Evolutionary conservation across 1,140 invertebrate genomes (phyloP).

Genomic region (Eumeta japonica): DNA sequence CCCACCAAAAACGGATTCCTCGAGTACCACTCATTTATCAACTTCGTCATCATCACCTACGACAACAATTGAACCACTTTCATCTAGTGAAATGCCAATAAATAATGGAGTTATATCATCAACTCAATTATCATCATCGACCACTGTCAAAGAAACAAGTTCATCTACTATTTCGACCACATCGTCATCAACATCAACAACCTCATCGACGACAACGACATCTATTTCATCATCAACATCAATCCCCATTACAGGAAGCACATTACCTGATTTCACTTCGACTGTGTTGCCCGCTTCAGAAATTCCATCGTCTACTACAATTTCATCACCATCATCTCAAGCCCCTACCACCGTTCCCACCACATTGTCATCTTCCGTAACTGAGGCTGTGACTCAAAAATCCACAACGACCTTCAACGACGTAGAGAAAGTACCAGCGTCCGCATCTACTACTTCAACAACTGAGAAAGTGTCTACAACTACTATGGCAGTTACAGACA

Average conservation of each 20-base stretch:
- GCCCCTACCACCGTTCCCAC: not conserved
- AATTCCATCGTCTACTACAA: not conserved
- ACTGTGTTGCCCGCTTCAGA: too few relatives aligned
- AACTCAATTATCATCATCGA: constrained; percentile 15
- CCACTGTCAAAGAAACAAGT: constrained; percentile 6
- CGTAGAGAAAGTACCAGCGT: too few relatives aligned
- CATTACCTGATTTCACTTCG: too few relatives aligned
- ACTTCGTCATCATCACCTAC: constrained; percentile 18
- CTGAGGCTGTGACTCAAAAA: not conserved
- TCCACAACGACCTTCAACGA: not conserved
- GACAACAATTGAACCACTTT: too few relatives aligned
- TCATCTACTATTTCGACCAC: constrained; percentile 6
- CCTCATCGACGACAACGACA: constrained; percentile 5
- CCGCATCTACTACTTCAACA: constrained; percentile 1
- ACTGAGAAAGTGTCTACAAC: constrained; percentile 21
- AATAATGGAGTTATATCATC: too few relatives aligned
- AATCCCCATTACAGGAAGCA: not conserved
- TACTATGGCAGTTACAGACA: not conserved
- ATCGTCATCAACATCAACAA: constrained; percentile 4
- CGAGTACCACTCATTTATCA: constrained; percentile 16
- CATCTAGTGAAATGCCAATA: too few relatives aligned
- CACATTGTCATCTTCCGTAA: not conserved
- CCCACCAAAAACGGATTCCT: constrained; percentile 37
- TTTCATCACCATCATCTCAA: not conserved
- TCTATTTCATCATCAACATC: too few relatives aligned